A percentile compares a stretch with the other conserved stretches of the same genome.
phyloP scores from a whole-genome alignment of 2,888 invertebrate species.

The Drosophila recens region DNA sequence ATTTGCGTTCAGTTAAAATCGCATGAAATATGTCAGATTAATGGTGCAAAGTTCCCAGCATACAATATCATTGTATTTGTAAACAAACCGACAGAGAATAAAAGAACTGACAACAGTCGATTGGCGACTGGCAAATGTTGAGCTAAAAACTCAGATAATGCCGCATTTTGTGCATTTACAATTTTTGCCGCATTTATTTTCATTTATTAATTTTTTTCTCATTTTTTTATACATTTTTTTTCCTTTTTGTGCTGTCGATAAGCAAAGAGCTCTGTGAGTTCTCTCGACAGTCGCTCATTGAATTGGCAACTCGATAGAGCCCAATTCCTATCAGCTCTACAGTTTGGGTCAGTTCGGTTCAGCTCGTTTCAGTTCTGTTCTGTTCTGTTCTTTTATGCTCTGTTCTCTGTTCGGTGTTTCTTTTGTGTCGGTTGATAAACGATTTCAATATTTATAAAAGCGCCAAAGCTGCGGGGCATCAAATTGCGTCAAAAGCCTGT shows the following conservation, averaged over 20 bases:
- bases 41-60: conserved; percentile 22
- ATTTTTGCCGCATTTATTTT: conserved; percentile 45
- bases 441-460: conserved; percentile 71
- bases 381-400: conserved; percentile 17
- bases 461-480: conserved; percentile 74
- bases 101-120: conserved; percentile 1
- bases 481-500: conserved; percentile 79
- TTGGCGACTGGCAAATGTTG: conserved; percentile 21
- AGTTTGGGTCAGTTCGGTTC: conserved; percentile 35
- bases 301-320: conserved; percentile 52
- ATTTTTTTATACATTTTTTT: conserved; percentile 18
- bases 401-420: conserved; percentile 37
- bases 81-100: conserved; percentile 6
- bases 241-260: conserved; percentile 39
- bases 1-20: conserved; percentile 39
- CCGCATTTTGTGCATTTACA: conserved; percentile 56
- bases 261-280: conserved; percentile 34
- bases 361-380: conserved; percentile 22
- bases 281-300: conserved; percentile 64
- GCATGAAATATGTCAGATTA: conserved; percentile 40
- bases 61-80: background rate
- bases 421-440: conserved; percentile 74
- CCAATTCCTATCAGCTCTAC: conserved; percentile 5
- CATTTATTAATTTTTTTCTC: conserved; percentile 32
- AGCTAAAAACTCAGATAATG: conserved; percentile 62